phyloP scores from a whole-genome alignment of 2,888 invertebrate species.

The Ariolimax columbianus region DNA sequence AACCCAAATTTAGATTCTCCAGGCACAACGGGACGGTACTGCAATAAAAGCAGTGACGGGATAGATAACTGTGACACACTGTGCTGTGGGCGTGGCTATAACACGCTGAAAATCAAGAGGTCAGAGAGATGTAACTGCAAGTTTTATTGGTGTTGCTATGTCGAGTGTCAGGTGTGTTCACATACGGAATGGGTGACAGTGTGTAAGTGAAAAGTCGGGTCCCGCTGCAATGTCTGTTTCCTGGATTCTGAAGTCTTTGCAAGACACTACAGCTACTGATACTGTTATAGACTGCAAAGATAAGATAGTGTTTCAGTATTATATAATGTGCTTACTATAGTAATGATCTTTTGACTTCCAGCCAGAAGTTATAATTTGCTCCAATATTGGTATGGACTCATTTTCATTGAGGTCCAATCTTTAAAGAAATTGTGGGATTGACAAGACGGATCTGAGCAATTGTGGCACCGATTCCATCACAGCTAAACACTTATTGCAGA shows the following conservation, averaged over 20 bases:
- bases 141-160: slow-evolving; percentile 79
- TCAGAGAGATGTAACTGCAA: slow-evolving; percentile 77
- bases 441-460: too few relatives aligned
- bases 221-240: not conserved
- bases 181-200: slow-evolving; percentile 88
- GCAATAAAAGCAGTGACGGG: slow-evolving; percentile 73
- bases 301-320: not conserved
- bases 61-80: slow-evolving; percentile 73
- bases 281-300: not conserved
- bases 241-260: not conserved
- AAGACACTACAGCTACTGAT: not conserved
- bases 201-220: slow-evolving; percentile 85
- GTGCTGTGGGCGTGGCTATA: slow-evolving; percentile 75
- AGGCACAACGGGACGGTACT: slow-evolving; percentile 75
- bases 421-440: too few relatives aligned
- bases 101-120: slow-evolving; percentile 81
- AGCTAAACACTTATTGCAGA: too few relatives aligned
- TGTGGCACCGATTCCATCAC: too few relatives aligned
- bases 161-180: slow-evolving; percentile 79
- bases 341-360: too few relatives aligned
- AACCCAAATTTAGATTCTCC: slow-evolving; percentile 74
- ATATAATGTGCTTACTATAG: not conserved
- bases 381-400: too few relatives aligned
- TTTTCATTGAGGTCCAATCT: too few relatives aligned
- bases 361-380: too few relatives aligned